Evolutionary conservation across 1,140 invertebrate species (phyloP).

Genomic region (Rhizoglyphus robini): DNA sequence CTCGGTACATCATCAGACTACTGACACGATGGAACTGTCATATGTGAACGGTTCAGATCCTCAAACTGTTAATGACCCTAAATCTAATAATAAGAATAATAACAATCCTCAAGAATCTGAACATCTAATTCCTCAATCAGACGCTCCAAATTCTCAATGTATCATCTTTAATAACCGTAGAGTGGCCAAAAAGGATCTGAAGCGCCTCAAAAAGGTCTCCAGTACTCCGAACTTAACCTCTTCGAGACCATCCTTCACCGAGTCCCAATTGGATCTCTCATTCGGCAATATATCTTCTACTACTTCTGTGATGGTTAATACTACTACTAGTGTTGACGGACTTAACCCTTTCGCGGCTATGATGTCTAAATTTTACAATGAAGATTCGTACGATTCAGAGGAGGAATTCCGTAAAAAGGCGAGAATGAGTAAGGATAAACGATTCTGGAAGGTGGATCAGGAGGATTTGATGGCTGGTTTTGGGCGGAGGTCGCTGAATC

Average conservation of each 20-base stretch:
- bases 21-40: neutral
- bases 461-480: neutral
- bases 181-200: neutral
- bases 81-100: neutral
- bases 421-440: neutral
- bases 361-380: conserved; percentile 16
- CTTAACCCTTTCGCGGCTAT: no score
- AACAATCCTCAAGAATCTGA: neutral
- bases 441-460: conserved; percentile 1
- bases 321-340: no score
- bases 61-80: neutral
- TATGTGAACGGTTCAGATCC: neutral
- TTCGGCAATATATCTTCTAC: neutral
- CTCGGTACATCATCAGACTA: conserved; percentile 11
- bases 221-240: neutral
- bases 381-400: conserved; percentile 9
- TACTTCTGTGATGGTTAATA: neutral
- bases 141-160: neutral
- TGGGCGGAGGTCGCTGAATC: no score
- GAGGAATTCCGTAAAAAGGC: neutral
- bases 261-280: neutral
- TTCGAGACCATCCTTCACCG: neutral
- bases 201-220: neutral
- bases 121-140: no score
- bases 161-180: neutral